Percentiles rank a stretch among this genome's conserved stretches.
These are phyloP conservation scores for Micromys minutus DNA, from an alignment of 2,113 vertebrate genomes.

Conservation along the genomic window DNA sequence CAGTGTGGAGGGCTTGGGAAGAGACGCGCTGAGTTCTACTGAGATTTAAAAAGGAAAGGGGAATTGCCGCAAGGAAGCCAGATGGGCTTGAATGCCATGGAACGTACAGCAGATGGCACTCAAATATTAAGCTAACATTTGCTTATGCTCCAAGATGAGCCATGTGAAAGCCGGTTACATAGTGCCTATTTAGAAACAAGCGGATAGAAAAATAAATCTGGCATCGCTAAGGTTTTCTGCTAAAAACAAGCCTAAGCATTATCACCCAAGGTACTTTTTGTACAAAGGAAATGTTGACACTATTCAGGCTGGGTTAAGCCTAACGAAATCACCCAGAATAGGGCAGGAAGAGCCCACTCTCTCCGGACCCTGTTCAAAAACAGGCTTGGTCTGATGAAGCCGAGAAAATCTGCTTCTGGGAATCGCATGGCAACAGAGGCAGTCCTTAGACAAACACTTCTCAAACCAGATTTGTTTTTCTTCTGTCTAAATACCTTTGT, in stretches of 20 bases:
- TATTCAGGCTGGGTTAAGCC: slow-evolving; percentile 50
- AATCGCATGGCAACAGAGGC: slow-evolving; percentile 69
- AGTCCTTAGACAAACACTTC: slow-evolving; percentile 16
- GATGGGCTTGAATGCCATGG: slow-evolving; percentile 81
- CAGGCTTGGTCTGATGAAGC: slow-evolving; percentile 48
- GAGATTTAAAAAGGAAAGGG: slow-evolving; percentile 63
- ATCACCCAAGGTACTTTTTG: slow-evolving; percentile 68
- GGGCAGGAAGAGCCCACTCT: neutral
- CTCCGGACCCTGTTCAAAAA: slow-evolving; percentile 69
- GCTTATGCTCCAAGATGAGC: slow-evolving; percentile 78
- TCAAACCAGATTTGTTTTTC: slow-evolving; percentile 63
- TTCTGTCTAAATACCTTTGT: slow-evolving; percentile 53
- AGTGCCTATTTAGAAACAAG: slow-evolving; percentile 76
- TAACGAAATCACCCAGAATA: slow-evolving; percentile 67
- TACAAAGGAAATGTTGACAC: slow-evolving; percentile 45
- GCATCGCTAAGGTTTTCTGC: slow-evolving; percentile 67
- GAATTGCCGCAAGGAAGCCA: slow-evolving; percentile 77
- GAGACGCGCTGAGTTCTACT: slow-evolving; percentile 68
- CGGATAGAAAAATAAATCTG: slow-evolving; percentile 75
- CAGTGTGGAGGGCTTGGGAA: slow-evolving; percentile 46
- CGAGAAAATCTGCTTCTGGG: slow-evolving; percentile 65
- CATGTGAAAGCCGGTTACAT: slow-evolving; percentile 65
- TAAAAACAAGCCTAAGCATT: slow-evolving; percentile 76
- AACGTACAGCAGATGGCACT: slow-evolving; percentile 86
- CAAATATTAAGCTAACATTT: slow-evolving; percentile 86